Conservation (phyloP, 2,797 vertebrate species). For the Ibycter americanus region DNA sequence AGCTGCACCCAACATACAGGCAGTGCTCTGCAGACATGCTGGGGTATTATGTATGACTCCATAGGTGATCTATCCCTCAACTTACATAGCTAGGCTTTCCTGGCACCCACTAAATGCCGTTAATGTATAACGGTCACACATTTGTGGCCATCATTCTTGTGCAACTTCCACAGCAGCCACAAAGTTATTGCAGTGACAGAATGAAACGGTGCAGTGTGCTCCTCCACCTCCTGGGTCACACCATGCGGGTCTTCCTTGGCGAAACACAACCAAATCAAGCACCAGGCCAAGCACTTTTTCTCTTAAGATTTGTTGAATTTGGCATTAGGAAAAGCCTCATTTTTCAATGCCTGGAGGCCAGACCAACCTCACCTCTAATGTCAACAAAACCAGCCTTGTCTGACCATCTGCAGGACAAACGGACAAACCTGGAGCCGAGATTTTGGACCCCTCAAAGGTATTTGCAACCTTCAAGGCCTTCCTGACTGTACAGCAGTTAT, state of each 20-base stretch:
- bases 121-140: no score
- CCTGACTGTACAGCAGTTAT: neutral
- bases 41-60: rapidly evolving
- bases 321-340: no score
- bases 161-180: rapidly evolving
- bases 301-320: neutral
- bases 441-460: neutral
- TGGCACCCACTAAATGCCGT: no score
- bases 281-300: neutral
- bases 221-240: neutral
- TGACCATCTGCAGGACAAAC: rapidly evolving
- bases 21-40: rapidly evolving
- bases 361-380: neutral
- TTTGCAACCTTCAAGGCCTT: neutral
- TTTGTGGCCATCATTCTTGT: no score
- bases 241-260: neutral
- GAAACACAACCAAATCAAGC: neutral
- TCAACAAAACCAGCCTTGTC: rapidly evolving
- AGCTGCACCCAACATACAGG: neutral
- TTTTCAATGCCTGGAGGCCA: no score
- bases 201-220: neutral
- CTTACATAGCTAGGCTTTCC: no score
- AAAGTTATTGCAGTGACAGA: no score
- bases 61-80: neutral
- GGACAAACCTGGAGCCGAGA: neutral